A percentile compares a stretch with the other conserved stretches of the same genome.
Evolutionary conservation across 2,797 vertebrate genomes (phyloP).

Genomic region (Chrosomus eos): DNA sequence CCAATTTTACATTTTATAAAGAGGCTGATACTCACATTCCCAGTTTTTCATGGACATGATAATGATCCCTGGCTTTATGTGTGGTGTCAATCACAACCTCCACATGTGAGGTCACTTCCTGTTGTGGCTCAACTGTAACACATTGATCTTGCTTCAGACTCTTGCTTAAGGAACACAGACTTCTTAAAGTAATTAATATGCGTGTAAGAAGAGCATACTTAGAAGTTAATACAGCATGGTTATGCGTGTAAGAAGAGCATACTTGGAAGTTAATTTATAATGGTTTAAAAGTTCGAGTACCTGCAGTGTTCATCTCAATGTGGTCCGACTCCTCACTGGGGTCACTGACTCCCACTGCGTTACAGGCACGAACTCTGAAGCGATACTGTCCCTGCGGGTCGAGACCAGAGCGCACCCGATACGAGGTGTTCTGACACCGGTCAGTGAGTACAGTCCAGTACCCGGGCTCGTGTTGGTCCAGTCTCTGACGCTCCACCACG

Average conservation of each 20-base stretch:
- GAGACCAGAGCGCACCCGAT: slow-evolving; percentile 71
- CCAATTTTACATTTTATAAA: neutral
- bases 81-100: slow-evolving; percentile 74
- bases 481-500: slow-evolving; percentile 71
- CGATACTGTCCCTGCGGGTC: slow-evolving; percentile 70
- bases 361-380: slow-evolving; percentile 80
- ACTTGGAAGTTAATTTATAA: neutral
- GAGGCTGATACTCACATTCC: slow-evolving; percentile 80
- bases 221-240: neutral
- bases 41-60: slow-evolving; percentile 82
- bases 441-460: slow-evolving; percentile 72
- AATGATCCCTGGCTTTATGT: slow-evolving; percentile 77
- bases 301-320: slow-evolving; percentile 71
- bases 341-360: slow-evolving; percentile 75
- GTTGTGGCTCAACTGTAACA: slow-evolving; percentile 60
- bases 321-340: slow-evolving; percentile 74
- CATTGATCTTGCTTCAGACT: neutral
- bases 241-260: neutral
- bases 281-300: slow-evolving; percentile 55
- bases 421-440: slow-evolving; percentile 76
- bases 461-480: slow-evolving; percentile 35
- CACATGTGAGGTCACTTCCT: slow-evolving; percentile 55
- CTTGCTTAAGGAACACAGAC: neutral
- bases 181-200: neutral
- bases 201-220: neutral